Base-by-base conservation (phyloP, 2,113 vertebrate genomes). In the Diphyllodes magnificus region DNA sequence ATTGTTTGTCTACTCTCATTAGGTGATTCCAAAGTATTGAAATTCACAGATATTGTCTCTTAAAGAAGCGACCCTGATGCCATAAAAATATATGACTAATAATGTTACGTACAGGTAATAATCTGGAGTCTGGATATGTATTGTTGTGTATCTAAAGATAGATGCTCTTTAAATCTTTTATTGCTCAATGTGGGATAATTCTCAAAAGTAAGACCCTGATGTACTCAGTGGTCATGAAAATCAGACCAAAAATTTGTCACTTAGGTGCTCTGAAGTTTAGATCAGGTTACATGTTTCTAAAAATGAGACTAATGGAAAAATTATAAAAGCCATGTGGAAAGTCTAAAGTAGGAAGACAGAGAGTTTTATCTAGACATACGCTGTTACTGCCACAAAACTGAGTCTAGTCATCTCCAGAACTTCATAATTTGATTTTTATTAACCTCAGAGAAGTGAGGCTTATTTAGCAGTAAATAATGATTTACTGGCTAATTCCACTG, bases 151-250 rank as follows among this genome's bases (percentile, higher is more conserved):
- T 28, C 31, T 88, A 80, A 80, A 80, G n/a, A 47, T 11, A 81
- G 35, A 50, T 59, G 8, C 1, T 63, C 10, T 73, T 88, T 60
- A 35, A 44, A 10, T 60, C 21, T 86, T 76, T 90, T 75, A 80
- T 57, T 75, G 20, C 18, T 81, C 51, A 70, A n/a, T 63, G 12
- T 84, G 47, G 87, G 27, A 79, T 31, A 12, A 60, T 86, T 76
- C 82, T 91, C 28, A 94, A 93, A 91, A 94, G 51, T 33, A 78
- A 51, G 42, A 86, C 21, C 10, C 30, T 84, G 72, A 39, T 66
- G 60, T 60, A 68, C 22, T 40, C n/a, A 53, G 57, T 61, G 37
- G 19, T 85, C 53, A 53, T 44, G 22, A 64, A 93, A 90, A 79
- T 69, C 65, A 72, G 44, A 72, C 27, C 73, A 84, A n/a, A 72